Conservation (phyloP, 2,113 vertebrate genomes). For the Mus pahari region DNA sequence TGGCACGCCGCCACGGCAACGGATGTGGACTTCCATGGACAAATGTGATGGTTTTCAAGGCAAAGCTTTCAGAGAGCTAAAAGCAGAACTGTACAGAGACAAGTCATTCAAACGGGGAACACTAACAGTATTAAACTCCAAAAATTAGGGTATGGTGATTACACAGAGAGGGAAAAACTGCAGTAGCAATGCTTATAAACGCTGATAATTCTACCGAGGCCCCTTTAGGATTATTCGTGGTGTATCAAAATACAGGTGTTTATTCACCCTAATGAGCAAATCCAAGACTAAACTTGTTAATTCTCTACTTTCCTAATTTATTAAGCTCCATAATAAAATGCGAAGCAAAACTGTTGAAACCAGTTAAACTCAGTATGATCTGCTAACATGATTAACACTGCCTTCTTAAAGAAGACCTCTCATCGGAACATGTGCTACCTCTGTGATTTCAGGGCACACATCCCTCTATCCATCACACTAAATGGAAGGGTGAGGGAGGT, state of each 20-base stretch:
- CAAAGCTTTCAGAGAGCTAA: slow-evolving; percentile 57
- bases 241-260: slow-evolving; percentile 23
- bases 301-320: slow-evolving; percentile 49
- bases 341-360: slow-evolving; percentile 47
- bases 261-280: slow-evolving; percentile 28
- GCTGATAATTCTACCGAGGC: not conserved
- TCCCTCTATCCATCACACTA: slow-evolving; percentile 73
- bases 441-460: slow-evolving; percentile 58
- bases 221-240: not conserved
- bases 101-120: not conserved
- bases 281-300: slow-evolving; percentile 34
- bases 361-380: slow-evolving; percentile 56
- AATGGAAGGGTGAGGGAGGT: slow-evolving; percentile 74
- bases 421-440: not conserved
- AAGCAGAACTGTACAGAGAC: not conserved
- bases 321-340: slow-evolving; percentile 51
- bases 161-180: slow-evolving; percentile 6
- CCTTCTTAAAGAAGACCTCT: slow-evolving; percentile 59
- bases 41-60: slow-evolving; percentile 39
- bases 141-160: not conserved
- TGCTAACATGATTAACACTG: slow-evolving; percentile 60
- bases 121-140: not conserved
- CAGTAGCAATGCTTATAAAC: slow-evolving; percentile 32
- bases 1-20: not conserved
- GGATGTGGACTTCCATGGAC: not conserved